These are phyloP conservation scores for Spizaetus ornatus DNA, from an alignment of 2,113 vertebrate genomes.

Conservation along the genomic window DNA sequence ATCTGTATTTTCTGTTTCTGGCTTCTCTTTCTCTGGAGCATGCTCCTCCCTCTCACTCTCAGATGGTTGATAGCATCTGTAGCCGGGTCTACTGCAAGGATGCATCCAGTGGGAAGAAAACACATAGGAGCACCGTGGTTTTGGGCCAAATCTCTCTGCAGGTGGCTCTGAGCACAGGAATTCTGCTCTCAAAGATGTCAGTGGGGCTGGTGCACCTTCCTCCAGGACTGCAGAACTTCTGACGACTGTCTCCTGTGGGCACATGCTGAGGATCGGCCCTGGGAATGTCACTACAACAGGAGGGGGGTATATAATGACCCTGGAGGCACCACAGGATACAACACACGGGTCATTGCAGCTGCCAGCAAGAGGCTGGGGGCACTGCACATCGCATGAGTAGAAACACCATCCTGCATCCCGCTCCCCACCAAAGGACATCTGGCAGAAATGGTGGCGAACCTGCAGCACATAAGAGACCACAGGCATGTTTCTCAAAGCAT, in stretches of 20 bases:
- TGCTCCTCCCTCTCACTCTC: rapidly evolving
- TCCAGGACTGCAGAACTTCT: neutral
- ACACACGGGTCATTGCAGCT: neutral
- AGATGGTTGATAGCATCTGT: rapidly evolving
- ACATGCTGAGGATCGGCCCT: neutral
- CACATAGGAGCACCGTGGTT: neutral
- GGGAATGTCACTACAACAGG: neutral
- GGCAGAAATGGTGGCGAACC: neutral
- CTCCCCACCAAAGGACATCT: neutral
- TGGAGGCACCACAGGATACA: neutral
- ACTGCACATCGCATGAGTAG: neutral
- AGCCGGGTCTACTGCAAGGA: neutral
- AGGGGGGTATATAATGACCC: slow-evolving; percentile 38
- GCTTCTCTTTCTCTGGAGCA: neutral
- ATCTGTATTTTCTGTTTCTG: rapidly evolving
- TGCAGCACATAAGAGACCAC: neutral
- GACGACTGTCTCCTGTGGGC: neutral
- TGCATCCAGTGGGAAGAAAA: slow-evolving; percentile 19
- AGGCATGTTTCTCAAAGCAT: neutral
- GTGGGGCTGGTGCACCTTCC: rapidly evolving
- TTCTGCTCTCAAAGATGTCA: neutral
- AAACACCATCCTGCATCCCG: rapidly evolving
- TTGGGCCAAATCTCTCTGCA: rapidly evolving
- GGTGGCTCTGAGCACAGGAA: neutral
- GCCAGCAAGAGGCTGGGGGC: neutral